Conservation (phyloP, 1,140 invertebrate genomes). For the Lysiphlebus fabarum region DNA sequence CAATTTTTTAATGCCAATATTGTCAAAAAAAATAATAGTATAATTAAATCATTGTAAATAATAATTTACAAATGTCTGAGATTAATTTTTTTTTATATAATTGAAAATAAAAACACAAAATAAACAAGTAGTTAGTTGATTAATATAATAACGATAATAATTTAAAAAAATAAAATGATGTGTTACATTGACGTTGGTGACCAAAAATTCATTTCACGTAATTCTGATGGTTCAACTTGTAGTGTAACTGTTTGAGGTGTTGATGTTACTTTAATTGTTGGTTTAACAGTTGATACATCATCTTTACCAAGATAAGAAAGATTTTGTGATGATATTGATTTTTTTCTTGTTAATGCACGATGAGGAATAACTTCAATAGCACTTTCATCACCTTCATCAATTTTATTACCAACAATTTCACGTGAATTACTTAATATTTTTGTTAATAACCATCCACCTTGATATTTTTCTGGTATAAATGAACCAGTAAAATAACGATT, state of each 20-base stretch:
- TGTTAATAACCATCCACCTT: constrained; percentile 56
- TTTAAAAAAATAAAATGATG: no score
- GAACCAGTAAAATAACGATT: constrained; percentile 58
- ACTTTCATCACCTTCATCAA: constrained; percentile 45
- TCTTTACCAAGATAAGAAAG: constrained; percentile 52
- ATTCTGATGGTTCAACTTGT: constrained; percentile 67
- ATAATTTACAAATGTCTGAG: no score
- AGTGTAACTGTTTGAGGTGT: constrained; percentile 34
- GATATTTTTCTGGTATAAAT: constrained; percentile 51
- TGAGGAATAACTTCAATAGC: constrained; percentile 26
- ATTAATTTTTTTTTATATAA: no score
- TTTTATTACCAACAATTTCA: constrained; percentile 41
- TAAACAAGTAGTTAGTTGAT: no score
- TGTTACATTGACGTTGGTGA: constrained; percentile 80
- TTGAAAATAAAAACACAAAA: no score
- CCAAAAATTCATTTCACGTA: constrained; percentile 81
- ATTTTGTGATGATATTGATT: constrained; percentile 54
- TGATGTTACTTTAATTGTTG: background rate
- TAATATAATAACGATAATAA: no score
- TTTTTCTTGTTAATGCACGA: constrained; percentile 42
- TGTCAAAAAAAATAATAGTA: no score
- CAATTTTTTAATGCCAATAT: no score
- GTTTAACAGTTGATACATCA: constrained; percentile 22
- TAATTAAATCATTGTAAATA: no score
- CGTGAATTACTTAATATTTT: constrained; percentile 52